These are phyloP conservation scores for Ptyas mucosa DNA, from an alignment of 2,113 vertebrate genomes.

Conservation along the genomic window DNA sequence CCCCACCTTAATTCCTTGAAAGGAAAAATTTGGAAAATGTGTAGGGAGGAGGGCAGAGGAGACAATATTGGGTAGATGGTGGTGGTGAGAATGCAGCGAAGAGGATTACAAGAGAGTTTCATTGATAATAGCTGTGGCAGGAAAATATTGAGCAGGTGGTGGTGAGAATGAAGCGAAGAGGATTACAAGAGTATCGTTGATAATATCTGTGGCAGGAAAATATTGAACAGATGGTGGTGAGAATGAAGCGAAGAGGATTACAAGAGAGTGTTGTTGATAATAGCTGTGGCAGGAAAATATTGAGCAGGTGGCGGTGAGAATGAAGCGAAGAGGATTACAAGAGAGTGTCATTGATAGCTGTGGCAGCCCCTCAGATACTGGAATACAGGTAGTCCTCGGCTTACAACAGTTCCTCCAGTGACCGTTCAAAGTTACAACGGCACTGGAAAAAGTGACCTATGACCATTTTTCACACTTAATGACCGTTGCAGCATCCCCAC, in stretches of 20 bases:
- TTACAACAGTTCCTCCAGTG: too few relatives aligned
- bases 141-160: not conserved
- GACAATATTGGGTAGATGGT: not conserved
- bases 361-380: too few relatives aligned
- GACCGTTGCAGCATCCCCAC: accelerated
- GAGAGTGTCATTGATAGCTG: not conserved
- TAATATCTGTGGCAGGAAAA: not conserved
- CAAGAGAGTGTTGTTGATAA: not conserved
- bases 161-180: not conserved
- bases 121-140: not conserved
- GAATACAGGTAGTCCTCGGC: too few relatives aligned
- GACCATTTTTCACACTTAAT: too few relatives aligned
- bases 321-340: not conserved
- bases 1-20: not conserved
- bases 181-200: not conserved
- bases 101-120: not conserved
- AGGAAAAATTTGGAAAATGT: not conserved
- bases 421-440: too few relatives aligned
- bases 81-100: not conserved
- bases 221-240: not conserved
- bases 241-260: not conserved
- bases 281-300: not conserved
- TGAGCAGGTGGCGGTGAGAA: not conserved
- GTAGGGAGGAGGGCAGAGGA: not conserved
- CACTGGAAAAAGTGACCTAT: too few relatives aligned